phyloP scores from a whole-genome alignment of 2,888 invertebrate species.

The Choristoneura rosaceana region DNA sequence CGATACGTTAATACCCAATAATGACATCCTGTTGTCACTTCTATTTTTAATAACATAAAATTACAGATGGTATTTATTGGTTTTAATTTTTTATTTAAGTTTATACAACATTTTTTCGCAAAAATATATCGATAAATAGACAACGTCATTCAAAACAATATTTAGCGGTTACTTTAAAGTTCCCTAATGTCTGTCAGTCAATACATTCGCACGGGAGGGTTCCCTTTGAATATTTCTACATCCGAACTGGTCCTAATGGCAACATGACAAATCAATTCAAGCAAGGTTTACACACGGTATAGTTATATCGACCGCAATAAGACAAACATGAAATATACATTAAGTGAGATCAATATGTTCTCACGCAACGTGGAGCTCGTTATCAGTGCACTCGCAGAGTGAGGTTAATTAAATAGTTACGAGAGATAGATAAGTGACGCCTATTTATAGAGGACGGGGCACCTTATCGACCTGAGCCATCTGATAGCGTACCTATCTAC shows the following conservation, averaged over 20 bases:
- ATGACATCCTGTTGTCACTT: too few species aligned
- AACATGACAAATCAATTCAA: conserved; percentile 31
- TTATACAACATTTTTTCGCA: too few species aligned
- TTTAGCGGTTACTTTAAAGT: too few species aligned
- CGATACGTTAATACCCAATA: too few species aligned
- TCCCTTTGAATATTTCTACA: too few species aligned
- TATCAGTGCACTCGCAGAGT: conserved; percentile 73
- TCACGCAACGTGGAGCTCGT: conserved; percentile 68
- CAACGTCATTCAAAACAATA: too few species aligned
- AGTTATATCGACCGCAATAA: conserved; percentile 27
- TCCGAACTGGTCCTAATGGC: conserved; percentile 2
- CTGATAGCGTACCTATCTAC: conserved; percentile 69
- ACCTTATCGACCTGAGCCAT: conserved; percentile 75
- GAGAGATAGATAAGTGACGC: conserved; percentile 71
- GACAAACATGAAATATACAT: conserved; percentile 44
- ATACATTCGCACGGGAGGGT: too few species aligned
- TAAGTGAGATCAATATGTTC: conserved; percentile 58
- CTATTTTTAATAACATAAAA: too few species aligned
- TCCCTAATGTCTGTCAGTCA: too few species aligned
- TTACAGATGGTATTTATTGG: too few species aligned
- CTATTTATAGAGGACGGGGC: conserved; percentile 70
- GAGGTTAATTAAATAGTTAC: conserved; percentile 82
- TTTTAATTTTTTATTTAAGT: too few species aligned
- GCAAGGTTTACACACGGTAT: conserved; percentile 20
- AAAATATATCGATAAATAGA: too few species aligned